Evolutionary conservation across 2,797 vertebrate species (phyloP).

Genomic region (Myotis findleyi): DNA sequence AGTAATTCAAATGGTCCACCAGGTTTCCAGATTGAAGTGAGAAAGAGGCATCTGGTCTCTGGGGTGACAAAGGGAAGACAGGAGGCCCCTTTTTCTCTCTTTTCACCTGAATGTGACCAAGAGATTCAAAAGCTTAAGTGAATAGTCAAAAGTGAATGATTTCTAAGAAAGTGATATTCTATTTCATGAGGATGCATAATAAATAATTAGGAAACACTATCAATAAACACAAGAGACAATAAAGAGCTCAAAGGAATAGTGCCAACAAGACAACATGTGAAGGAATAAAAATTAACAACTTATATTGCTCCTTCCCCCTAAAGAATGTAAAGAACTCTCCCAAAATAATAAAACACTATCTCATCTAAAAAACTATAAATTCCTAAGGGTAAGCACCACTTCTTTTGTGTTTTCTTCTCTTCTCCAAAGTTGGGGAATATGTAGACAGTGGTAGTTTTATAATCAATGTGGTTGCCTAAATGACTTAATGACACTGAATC

Average conservation of each 20-base stretch:
- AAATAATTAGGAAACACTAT: slow-evolving; percentile 15
- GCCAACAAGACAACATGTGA: not conserved
- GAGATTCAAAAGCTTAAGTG: not conserved
- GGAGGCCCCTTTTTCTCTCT: not conserved
- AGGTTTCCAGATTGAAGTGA: slow-evolving; percentile 52
- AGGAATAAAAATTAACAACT: not conserved
- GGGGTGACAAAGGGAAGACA: not conserved
- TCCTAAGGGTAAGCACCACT: not conserved
- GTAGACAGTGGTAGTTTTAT: not conserved
- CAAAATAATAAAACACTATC: not conserved
- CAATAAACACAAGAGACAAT: not conserved
- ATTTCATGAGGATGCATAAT: slow-evolving; percentile 5
- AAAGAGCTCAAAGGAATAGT: slow-evolving; percentile 1
- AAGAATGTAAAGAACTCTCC: not conserved
- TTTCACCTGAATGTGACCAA: slow-evolving; percentile 14
- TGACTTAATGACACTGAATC: not conserved
- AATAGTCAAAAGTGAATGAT: slow-evolving; percentile 9
- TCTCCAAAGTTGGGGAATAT: not conserved
- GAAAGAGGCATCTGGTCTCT: not conserved
- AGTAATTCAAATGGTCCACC: slow-evolving; percentile 73
- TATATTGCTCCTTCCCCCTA: not conserved
- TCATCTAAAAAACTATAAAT: not conserved
- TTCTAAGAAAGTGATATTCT: slow-evolving; percentile 22
- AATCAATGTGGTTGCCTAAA: not conserved
- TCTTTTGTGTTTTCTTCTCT: slow-evolving; percentile 18